These are phyloP conservation scores for Emmelina monodactyla DNA, from an alignment of 2,888 invertebrate genomes.

Conservation along the genomic window DNA sequence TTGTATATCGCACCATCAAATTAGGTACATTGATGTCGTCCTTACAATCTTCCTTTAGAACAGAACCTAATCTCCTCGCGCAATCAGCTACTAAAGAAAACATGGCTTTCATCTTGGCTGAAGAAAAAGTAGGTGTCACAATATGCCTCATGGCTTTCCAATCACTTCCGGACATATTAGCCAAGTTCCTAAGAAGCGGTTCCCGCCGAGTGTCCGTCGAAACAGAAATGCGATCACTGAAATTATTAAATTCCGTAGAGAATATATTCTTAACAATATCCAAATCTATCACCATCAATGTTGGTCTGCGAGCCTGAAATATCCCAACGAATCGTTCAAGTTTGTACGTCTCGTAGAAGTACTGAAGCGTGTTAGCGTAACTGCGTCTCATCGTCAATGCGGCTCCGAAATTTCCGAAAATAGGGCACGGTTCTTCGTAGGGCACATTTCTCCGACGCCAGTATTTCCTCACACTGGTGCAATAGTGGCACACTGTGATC, in stretches of 20 bases:
- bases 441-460: slow-evolving; percentile 47
- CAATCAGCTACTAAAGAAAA: slow-evolving; percentile 51
- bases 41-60: slow-evolving; percentile 26
- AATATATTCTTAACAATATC: slow-evolving; percentile 44
- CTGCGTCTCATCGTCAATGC: slow-evolving; percentile 45
- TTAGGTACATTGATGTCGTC: slow-evolving; percentile 42
- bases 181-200: slow-evolving; percentile 48
- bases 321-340: slow-evolving; percentile 46
- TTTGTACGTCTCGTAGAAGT: slow-evolving; percentile 39
- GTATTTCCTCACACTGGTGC: slow-evolving; percentile 47
- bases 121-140: slow-evolving; percentile 54
- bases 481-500: slow-evolving; percentile 41
- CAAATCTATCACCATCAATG: slow-evolving; percentile 45
- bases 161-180: slow-evolving; percentile 54
- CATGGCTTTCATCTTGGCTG: slow-evolving; percentile 61
- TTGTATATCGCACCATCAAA: slow-evolving; percentile 47
- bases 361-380: slow-evolving; percentile 44
- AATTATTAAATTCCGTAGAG: slow-evolving; percentile 40
- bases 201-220: slow-evolving; percentile 50
- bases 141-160: slow-evolving; percentile 57
- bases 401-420: slow-evolving; percentile 59
- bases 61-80: slow-evolving; percentile 33
- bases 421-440: slow-evolving; percentile 53
- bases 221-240: slow-evolving; percentile 48
- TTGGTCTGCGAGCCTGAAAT: slow-evolving; percentile 54